A percentile compares a stretch with the other conserved stretches of the same genome.
These are phyloP conservation scores for Perdix hodgsoniae DNA, from an alignment of 2,797 vertebrate genomes.

Conservation along the genomic window DNA sequence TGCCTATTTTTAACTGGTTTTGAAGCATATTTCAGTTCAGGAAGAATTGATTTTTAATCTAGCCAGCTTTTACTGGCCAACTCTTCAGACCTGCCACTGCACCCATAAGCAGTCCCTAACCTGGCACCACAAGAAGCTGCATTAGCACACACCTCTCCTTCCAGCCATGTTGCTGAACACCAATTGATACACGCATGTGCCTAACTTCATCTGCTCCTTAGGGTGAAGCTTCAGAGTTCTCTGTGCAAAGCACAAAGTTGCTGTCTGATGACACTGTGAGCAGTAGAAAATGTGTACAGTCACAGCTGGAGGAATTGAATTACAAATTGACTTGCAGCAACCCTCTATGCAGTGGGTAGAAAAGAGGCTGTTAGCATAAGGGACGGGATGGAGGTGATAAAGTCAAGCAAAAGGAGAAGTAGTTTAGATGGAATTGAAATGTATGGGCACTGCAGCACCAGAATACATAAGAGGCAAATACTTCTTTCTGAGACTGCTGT, in stretches of 20 bases:
- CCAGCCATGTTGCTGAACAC: neutral
- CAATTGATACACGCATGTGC: neutral
- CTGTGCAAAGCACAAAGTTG: neutral
- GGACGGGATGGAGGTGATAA: neutral
- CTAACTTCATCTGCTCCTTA: neutral
- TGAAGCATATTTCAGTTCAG: neutral
- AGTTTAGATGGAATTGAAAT: neutral
- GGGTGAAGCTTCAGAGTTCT: neutral
- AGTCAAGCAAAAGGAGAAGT: neutral
- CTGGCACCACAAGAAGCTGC: neutral
- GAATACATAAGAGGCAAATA: neutral
- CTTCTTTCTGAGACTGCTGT: neutral
- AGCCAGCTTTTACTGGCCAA: neutral
- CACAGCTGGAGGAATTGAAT: slow-evolving; percentile 5
- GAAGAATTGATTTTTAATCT: neutral
- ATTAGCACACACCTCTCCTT: neutral
- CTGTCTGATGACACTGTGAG: neutral
- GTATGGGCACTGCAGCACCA: neutral
- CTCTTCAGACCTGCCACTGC: neutral
- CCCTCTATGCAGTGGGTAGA: neutral
- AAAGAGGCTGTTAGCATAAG: slow-evolving; percentile 20
- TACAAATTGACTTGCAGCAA: neutral
- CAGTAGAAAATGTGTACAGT: neutral
- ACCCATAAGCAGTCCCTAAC: neutral
- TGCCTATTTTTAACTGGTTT: neutral